These are phyloP conservation scores for Hippocampus abdominalis DNA, from an alignment of 2,113 vertebrate genomes.

Conservation along the genomic window DNA sequence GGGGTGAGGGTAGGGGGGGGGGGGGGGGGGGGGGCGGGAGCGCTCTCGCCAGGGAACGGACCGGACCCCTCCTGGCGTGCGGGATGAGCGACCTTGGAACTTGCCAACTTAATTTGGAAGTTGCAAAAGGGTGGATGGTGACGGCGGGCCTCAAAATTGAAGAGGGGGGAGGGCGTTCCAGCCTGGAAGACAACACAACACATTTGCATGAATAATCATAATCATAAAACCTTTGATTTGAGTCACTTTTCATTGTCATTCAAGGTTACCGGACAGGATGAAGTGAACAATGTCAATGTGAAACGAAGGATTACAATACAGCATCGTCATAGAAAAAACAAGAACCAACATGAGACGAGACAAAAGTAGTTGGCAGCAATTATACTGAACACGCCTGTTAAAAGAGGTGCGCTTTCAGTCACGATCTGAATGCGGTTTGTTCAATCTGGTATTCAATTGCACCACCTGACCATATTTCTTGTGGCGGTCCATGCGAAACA, in stretches of 20 bases:
- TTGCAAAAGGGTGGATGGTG: constrained; percentile 19
- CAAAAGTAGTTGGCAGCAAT: not conserved
- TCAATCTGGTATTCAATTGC: no score
- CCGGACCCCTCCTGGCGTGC: constrained; percentile 31
- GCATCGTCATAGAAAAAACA: not conserved
- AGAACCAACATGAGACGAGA: not conserved
- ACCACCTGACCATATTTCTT: not conserved
- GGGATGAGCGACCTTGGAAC: not conserved
- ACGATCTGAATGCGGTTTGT: not conserved
- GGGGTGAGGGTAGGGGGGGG: not conserved
- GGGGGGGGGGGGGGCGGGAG: not conserved
- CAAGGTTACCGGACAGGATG: not conserved
- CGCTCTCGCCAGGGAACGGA: constrained; percentile 18
- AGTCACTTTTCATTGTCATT: no score
- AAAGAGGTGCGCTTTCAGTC: not conserved
- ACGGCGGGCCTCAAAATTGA: constrained; percentile 18
- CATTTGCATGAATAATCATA: not conserved
- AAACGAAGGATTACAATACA: not conserved
- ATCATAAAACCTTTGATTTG: not conserved
- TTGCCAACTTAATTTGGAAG: constrained; percentile 1
- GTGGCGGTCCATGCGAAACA: not conserved
- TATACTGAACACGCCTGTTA: not conserved
- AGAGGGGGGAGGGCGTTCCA: constrained; percentile 15
- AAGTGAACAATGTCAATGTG: not conserved
- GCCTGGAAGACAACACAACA: constrained; percentile 33